These are phyloP conservation scores for Heliopora coerulea DNA, from an alignment of 92 coral and sea anemone genomes.

Conservation along the genomic window DNA sequence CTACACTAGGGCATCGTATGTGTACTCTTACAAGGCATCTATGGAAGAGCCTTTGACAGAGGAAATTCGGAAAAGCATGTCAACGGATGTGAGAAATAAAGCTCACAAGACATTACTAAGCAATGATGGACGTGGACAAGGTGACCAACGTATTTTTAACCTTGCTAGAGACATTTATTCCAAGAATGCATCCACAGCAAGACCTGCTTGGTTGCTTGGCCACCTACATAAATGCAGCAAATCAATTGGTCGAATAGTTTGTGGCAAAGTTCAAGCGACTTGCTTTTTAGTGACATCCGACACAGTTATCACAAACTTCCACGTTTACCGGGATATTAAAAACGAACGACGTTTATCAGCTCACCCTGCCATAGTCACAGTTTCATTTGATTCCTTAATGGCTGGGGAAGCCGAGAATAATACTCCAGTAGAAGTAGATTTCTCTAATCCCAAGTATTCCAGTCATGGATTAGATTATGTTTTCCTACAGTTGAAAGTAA, in stretches of 20 bases:
- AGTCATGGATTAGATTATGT: neutral
- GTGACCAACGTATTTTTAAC: neutral
- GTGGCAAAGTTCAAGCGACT: slow-evolving; percentile 6
- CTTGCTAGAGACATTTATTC: neutral
- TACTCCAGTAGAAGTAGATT: neutral
- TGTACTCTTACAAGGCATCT: slow-evolving; percentile 6
- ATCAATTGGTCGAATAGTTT: neutral
- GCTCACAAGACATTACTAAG: neutral
- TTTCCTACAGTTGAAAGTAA: neutral
- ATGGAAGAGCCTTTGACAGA: slow-evolving; percentile 2
- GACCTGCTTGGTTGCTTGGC: neutral
- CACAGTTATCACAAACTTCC: neutral
- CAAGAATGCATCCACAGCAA: neutral
- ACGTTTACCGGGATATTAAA: neutral
- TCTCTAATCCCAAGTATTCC: neutral
- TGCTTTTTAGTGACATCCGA: neutral
- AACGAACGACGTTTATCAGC: neutral
- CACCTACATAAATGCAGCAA: neutral
- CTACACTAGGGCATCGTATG: neutral
- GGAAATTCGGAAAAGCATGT: neutral
- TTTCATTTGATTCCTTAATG: neutral
- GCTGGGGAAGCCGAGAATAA: neutral
- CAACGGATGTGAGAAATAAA: neutral
- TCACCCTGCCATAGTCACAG: neutral
- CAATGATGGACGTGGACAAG: neutral